These are phyloP conservation scores for Anthopleura xanthogrammica DNA, from an alignment of 92 coral and sea anemone species.

Conservation along the genomic window DNA sequence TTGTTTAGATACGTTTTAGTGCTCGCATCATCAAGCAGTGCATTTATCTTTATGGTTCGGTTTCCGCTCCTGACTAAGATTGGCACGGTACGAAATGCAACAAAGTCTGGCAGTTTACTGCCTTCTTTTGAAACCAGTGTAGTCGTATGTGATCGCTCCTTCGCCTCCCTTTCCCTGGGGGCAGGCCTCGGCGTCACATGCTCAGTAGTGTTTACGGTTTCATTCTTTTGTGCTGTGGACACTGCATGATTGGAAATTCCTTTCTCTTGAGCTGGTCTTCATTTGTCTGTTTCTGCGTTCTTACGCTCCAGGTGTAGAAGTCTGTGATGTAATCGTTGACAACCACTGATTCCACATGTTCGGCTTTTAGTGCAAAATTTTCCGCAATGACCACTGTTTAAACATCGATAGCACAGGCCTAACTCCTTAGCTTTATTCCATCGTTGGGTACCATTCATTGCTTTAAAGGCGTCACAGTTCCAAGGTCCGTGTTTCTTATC, in stretches of 20 bases:
- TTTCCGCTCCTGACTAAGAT: constrained; percentile 20
- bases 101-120: background rate
- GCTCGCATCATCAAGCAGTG: constrained; percentile 33
- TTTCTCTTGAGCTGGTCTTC: constrained; percentile 6
- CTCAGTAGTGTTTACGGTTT: background rate
- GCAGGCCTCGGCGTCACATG: background rate
- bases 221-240: background rate
- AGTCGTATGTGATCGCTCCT: constrained; percentile 37
- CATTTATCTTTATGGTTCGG: constrained; percentile 34
- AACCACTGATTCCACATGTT: constrained; percentile 22
- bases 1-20: constrained; percentile 42
- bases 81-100: constrained; percentile 26
- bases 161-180: background rate
- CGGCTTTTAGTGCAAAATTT: constrained; percentile 22
- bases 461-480: too few species aligned
- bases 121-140: background rate
- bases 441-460: too few species aligned
- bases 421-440: too few species aligned
- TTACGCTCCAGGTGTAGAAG: constrained; percentile 21
- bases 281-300: background rate
- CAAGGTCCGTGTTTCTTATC: too few species aligned
- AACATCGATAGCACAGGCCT: too few species aligned
- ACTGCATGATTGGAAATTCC: background rate
- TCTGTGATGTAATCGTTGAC: constrained; percentile 32
- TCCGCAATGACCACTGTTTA: background rate